These are phyloP conservation scores for Cyclophora punctaria DNA, from an alignment of 2,888 invertebrate species.

Conservation along the genomic window DNA sequence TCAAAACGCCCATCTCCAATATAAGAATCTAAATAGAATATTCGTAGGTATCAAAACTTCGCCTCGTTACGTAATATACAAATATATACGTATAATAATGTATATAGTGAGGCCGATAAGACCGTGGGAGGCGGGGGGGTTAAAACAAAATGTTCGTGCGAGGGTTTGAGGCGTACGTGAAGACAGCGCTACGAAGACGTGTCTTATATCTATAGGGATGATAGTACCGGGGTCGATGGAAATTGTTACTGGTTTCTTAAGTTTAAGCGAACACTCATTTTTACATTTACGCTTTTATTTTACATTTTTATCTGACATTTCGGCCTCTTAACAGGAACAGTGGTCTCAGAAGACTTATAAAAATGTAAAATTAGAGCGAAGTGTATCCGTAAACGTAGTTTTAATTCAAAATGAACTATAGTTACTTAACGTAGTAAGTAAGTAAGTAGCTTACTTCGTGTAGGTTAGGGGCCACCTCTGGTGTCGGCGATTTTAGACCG, in stretches of 20 bases:
- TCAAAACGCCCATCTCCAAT: too few relatives aligned
- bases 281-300: neutral
- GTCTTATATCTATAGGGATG: constrained; percentile 38
- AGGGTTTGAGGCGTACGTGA: constrained; percentile 59
- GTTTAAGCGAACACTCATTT: neutral
- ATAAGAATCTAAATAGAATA: too few relatives aligned
- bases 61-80: constrained; percentile 19
- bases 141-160: constrained; percentile 42
- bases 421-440: too few relatives aligned
- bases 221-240: constrained; percentile 8
- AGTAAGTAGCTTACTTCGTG: too few relatives aligned
- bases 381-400: too few relatives aligned
- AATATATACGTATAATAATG: constrained; percentile 30
- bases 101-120: constrained; percentile 55
- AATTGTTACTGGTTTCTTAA: neutral
- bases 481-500: too few relatives aligned
- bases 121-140: constrained; percentile 41
- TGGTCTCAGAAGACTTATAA: too few relatives aligned
- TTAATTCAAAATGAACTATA: neutral
- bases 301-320: too few relatives aligned
- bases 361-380: too few relatives aligned
- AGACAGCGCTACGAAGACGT: constrained; percentile 67
- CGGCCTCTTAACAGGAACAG: too few relatives aligned
- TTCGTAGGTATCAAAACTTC: constrained; percentile 6
- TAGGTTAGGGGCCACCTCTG: too few relatives aligned